A percentile compares a stretch with the other conserved stretches of the same genome.
These are phyloP conservation scores for Hemicrepidius hirtus DNA, from an alignment of 2,888 invertebrate species.

Conservation along the genomic window DNA sequence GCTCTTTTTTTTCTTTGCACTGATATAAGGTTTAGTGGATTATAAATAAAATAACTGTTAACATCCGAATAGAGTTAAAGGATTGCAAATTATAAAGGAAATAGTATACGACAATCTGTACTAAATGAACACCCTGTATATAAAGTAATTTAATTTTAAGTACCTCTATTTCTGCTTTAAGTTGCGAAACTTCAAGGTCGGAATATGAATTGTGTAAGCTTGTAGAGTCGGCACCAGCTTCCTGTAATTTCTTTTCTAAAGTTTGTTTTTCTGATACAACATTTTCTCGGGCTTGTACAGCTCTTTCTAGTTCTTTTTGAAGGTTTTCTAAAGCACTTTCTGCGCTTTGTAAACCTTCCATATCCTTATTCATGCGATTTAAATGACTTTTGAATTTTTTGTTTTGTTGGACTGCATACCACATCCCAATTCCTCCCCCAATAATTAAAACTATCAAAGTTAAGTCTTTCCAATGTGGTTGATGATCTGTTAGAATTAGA, in stretches of 20 bases:
- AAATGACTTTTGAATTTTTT: constrained; percentile 91
- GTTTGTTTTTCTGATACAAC: constrained; percentile 88
- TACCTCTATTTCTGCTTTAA: constrained; percentile 90
- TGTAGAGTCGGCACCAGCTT: constrained; percentile 80
- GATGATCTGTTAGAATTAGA: constrained; percentile 64
- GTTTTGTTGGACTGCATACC: constrained; percentile 94
- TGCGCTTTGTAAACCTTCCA: constrained; percentile 93
- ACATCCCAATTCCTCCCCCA: constrained; percentile 90
- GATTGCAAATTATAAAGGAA: too few species aligned
- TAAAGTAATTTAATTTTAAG: neutral
- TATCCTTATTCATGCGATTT: constrained; percentile 93
- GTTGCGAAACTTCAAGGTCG: constrained; percentile 86
- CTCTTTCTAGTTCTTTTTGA: constrained; percentile 89
- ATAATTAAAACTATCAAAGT: constrained; percentile 88
- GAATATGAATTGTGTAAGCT: constrained; percentile 84
- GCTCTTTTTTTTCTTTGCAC: too few species aligned
- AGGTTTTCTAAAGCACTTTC: constrained; percentile 91
- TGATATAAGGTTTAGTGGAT: too few species aligned
- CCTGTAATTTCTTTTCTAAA: constrained; percentile 86
- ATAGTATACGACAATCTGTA: too few species aligned
- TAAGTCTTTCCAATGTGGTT: constrained; percentile 86
- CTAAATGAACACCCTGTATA: constrained; percentile 2
- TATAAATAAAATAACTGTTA: too few species aligned
- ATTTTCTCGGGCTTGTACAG: constrained; percentile 87
- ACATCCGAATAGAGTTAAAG: too few species aligned